Conservation (phyloP, 1,140 invertebrate species). For the Vanessa atalanta region DNA sequence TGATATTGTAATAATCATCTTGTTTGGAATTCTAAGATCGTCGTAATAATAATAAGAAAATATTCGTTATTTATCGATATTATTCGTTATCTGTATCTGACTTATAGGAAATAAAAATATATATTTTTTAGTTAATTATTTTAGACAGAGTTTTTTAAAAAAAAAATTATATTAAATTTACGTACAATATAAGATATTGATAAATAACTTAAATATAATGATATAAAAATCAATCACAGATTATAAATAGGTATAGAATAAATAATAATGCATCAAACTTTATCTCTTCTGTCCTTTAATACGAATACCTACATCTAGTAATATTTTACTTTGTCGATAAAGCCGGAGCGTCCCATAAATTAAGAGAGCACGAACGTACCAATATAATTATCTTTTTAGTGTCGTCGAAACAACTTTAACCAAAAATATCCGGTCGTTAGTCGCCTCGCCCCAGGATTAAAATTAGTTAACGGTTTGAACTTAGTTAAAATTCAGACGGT, state of each 20-base stretch:
- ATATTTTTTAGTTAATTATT: no score
- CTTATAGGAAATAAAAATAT: no score
- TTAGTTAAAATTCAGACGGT: conserved; percentile 39
- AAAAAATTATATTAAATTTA: no score
- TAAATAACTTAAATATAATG: no score
- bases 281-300: background rate
- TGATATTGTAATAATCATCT: background rate
- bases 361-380: conserved; percentile 53
- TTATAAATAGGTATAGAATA: background rate
- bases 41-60: no score
- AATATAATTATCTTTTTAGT: conserved; percentile 69
- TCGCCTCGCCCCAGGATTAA: conserved; percentile 56
- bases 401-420: conserved; percentile 64
- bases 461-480: conserved; percentile 67
- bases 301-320: background rate
- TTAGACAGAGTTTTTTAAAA: no score
- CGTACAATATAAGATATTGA: no score
- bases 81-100: no score
- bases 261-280: background rate
- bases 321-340: conserved; percentile 46
- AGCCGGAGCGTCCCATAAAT: conserved; percentile 55
- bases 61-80: no score
- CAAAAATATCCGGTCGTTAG: conserved; percentile 74
- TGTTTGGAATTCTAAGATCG: background rate
- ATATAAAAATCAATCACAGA: background rate